A percentile compares a stretch with the other conserved stretches of the same genome.
Conservation (phyloP, 1,140 invertebrate genomes). For the Diprion similis region DNA sequence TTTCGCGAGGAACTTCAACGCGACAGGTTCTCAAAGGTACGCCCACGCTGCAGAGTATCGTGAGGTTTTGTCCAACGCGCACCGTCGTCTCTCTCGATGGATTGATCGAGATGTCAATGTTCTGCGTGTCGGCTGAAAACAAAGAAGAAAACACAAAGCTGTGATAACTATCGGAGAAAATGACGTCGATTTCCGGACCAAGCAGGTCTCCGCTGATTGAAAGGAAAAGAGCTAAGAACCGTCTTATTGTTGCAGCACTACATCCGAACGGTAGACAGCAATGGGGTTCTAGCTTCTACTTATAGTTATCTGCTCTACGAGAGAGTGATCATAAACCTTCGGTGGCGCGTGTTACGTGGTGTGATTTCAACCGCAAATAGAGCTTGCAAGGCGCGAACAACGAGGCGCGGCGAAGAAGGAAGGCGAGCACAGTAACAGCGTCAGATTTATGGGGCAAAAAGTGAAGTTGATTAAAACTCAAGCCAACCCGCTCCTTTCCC, state of each 20-base stretch:
- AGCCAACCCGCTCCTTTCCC: slow-evolving; percentile 16
- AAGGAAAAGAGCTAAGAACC: too few relatives aligned
- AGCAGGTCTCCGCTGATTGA: too few relatives aligned
- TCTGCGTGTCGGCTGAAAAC: slow-evolving; percentile 38
- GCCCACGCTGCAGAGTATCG: slow-evolving; percentile 57
- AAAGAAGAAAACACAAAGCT: slow-evolving; percentile 10
- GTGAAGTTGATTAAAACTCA: slow-evolving; percentile 43
- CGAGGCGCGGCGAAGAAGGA: not conserved
- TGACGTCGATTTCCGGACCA: not conserved
- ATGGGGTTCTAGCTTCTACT: not conserved
- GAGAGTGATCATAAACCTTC: not conserved
- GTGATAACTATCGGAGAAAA: not conserved
- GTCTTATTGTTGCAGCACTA: too few relatives aligned
- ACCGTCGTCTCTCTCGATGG: slow-evolving; percentile 46
- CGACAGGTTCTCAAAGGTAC: slow-evolving; percentile 57
- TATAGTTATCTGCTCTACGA: too few relatives aligned
- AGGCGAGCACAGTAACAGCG: not conserved
- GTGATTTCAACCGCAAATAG: not conserved
- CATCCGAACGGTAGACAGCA: too few relatives aligned
- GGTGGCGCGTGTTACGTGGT: not conserved
- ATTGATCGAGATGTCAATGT: slow-evolving; percentile 43
- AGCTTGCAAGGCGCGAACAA: not conserved
- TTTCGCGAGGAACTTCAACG: slow-evolving; percentile 60
- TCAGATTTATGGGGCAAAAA: slow-evolving; percentile 44
- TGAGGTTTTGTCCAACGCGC: slow-evolving; percentile 53